Base-by-base conservation (phyloP, 1,140 invertebrate genomes). In the Caenorhabditis latens region DNA sequence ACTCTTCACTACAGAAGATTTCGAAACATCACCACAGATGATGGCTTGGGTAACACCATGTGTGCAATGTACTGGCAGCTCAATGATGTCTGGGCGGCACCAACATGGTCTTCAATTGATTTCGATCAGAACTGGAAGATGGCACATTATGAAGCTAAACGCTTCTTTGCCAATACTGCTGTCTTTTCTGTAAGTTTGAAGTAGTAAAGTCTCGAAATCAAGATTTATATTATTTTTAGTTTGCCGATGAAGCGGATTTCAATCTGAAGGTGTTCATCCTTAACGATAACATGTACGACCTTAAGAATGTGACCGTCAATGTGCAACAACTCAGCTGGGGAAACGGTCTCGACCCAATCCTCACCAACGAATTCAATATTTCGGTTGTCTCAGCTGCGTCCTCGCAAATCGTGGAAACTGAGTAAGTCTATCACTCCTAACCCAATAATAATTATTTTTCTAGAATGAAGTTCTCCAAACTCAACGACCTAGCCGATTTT, bases 61-160 rank as follows among this genome's bases (percentile, higher is more conserved):
- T 98, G 98, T 19, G 97, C 97, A 19, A 94, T 99, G 57, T 99
- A 99, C 93, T 99, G 98, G 98, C 98, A 99, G 93, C 93, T 99
- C 1, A 99, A 99, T 93, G 98, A 99, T 93, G 96, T 99, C 32
- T 99, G 98, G 98, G 96, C 96, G 91, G 97, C 96, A 13, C 97
- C 98, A 0, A 96, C 97, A 6, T 99, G 98, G 98, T 95, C 97
- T 46, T 95, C 96, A 19, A 96, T 98, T 88, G 96, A 92, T 83
- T 92, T 91, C 58, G 87, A 92, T 84, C 88, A 90, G 2, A 71
- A 85, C 16, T 92, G 91, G 91, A 92, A 92, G 86, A 53, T 88
- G 21, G 87, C 85, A 21, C 92, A 93, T 61, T 93, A 92, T 85
- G 88, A 90, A 82, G 92, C 90, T 16, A 86, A 71, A 63, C 71